Base-by-base conservation (phyloP, 2,113 vertebrate genomes). In the Myotis davidii region DNA sequence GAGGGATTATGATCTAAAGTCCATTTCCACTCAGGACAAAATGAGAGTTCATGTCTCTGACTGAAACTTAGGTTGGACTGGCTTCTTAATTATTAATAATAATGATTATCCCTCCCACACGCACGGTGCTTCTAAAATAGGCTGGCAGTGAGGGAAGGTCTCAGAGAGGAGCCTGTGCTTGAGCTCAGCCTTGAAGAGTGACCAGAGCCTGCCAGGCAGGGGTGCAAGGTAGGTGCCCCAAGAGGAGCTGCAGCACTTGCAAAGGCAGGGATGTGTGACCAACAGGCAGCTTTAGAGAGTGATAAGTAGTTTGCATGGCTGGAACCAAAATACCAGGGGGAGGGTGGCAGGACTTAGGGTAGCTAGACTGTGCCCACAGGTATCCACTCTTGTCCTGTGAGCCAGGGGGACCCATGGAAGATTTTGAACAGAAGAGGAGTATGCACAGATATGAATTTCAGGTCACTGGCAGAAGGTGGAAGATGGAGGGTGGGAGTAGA, bases 31-130 rank as follows among this genome's bases (percentile, higher is more conserved):
- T 88, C 59, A 83, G 88, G 85, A 85, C 72, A 95, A 56, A 86
- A 95, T 48, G 92, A 88, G 52, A 84, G 91, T 97, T 94, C 67
- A 85, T 72, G 48, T 94, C 94, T 92, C 48, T 64, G 29, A 85
- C 64, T 73, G 72, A 85, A 96, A 94, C 59, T 90, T 91, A 96
- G 91, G 97, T 88, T 93, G 90, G 94, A 83, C 67, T 45, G 42
- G 67, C 88, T 93, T 87, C 90, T 97, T 90, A 94, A 96, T 96
- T 94, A 95, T 97, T 97, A 48, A 96, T 89, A 78, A 81, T 70
- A 86, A 92, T 83, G 32, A 79, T 85, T 76, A 69, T 94, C 56
- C 59, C 72, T 96, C 39, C 65, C 54, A 74, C 5, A 0, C 64
- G 70, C 50, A 78, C 69, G 79, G 70, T 27, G 64, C 70, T 91